Base-by-base conservation (phyloP, 2,797 vertebrate species). In the Onychomys arenicola region DNA sequence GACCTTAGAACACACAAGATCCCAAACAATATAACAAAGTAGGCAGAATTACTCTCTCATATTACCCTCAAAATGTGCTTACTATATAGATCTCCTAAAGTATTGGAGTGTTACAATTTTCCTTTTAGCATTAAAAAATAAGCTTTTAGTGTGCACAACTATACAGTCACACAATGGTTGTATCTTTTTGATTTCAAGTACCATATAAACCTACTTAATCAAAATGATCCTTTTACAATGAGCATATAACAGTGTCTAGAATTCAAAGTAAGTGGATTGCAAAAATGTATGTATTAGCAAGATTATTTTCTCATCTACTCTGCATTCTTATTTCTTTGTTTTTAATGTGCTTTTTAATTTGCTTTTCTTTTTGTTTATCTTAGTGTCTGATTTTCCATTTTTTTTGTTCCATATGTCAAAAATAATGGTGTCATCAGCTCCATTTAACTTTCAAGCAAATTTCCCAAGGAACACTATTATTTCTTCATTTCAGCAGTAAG, bases 11-110 rank as follows among this genome's bases (percentile, higher is more conserved):
- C 10, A 84, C 40, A 97, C 83, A 86, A 86, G 34, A 91, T 80
- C 34, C 80, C 40, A 92, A 81, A 87, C 9, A 93, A 82, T 57
- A 75, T 59, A 94, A 96, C 37, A 81, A 92, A 82, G 69, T 84
- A 89, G 91, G 65, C 19, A 71, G 67, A 95, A 82, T 37, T 71
- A 65, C 76, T 89, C 19, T 84, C 88, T 2, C 1, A 69, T 80
- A 91, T 63, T 90, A 76, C 25, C 0, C 37, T 73, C 43, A 63
- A n/a, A 94, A 91, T 81, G 27, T 67, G 5, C 2, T 93, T 94
- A 4, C 55, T 75, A 73, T 21, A 80, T 2, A 84, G 34, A 75
- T 19, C 82, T 76, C 90, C 17, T 71, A 7, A 94, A 80, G 52
- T 80, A 17, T 85, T 85, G 52, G n/a, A 77, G 73, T 65, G 57